A percentile compares a stretch with the other conserved stretches of the same genome.
These are phyloP conservation scores for Nasua narica DNA, from an alignment of 2,797 vertebrate genomes.

Conservation along the genomic window DNA sequence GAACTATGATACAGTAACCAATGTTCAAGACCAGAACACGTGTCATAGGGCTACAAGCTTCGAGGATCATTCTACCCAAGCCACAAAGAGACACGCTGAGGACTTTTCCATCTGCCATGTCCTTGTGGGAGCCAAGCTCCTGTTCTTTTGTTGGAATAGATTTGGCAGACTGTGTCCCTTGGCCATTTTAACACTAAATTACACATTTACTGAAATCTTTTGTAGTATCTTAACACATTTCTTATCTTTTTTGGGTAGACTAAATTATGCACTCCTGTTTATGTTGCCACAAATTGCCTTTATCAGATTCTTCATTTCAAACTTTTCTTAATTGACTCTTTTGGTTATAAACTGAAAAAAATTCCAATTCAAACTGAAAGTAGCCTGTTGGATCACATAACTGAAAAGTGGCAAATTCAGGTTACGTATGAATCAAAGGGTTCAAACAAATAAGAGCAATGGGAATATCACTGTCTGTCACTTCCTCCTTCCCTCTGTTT, in stretches of 20 bases:
- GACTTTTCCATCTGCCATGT: background rate
- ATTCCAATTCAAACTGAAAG: conserved; percentile 1
- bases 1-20: too few species aligned
- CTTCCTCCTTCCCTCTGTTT: background rate
- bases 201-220: background rate
- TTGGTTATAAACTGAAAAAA: background rate
- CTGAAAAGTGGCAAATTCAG: background rate
- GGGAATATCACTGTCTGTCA: background rate
- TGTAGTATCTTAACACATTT: background rate
- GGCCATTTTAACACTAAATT: background rate
- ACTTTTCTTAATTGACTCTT: background rate
- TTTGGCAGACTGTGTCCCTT: background rate
- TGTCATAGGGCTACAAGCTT: background rate
- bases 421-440: background rate
- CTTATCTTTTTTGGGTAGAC: background rate
- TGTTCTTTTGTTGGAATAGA: background rate
- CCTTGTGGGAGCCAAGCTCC: background rate
- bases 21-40: background rate
- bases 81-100: background rate
- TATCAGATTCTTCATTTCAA: background rate
- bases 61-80: background rate
- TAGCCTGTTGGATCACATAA: background rate
- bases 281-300: background rate
- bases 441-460: background rate
- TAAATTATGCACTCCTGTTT: background rate